Conservation (phyloP, 2,113 vertebrate genomes). For the Girardinichthys multiradiatus region DNA sequence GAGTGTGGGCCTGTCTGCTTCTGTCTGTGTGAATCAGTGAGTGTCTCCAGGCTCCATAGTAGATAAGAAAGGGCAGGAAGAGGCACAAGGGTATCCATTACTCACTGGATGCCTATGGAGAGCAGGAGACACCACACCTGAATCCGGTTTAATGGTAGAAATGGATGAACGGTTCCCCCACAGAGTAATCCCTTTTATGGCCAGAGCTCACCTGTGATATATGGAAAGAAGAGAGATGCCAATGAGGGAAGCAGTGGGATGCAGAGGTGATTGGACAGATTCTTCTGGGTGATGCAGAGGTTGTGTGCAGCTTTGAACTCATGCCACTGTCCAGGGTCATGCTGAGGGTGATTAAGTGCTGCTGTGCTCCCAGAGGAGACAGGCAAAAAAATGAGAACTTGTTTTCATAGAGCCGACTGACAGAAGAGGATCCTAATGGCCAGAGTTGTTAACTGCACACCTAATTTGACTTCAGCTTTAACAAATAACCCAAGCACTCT, state of each 20-base stretch:
- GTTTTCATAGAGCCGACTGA: constrained; percentile 41
- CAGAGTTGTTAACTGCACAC: constrained; percentile 12
- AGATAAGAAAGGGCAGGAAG: constrained; percentile 69
- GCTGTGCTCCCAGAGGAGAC: constrained; percentile 49
- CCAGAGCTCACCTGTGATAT: constrained; percentile 71
- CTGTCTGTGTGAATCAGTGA: constrained; percentile 43
- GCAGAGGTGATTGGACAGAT: constrained; percentile 57
- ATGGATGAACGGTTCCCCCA: constrained; percentile 70
- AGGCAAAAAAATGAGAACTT: constrained; percentile 53
- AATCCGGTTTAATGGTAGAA: constrained; percentile 79
- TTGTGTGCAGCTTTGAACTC: constrained; percentile 64
- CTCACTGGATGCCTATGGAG: constrained; percentile 68
- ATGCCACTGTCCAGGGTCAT: constrained; percentile 64
- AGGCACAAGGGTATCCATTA: constrained; percentile 66
- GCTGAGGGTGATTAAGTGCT: constrained; percentile 62
- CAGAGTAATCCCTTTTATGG: constrained; percentile 71
- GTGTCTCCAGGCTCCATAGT: constrained; percentile 42
- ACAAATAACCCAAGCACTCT: not conserved
- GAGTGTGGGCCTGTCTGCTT: constrained; percentile 30
- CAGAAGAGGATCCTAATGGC: constrained; percentile 37
- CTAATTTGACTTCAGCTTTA: not conserved
- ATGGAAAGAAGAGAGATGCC: constrained; percentile 74
- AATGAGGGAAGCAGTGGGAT: constrained; percentile 59
- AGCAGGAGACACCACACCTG: constrained; percentile 70
- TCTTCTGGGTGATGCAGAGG: constrained; percentile 62